These are phyloP conservation scores for Physella acuta DNA, from an alignment of 1,140 invertebrate species.

Conservation along the genomic window DNA sequence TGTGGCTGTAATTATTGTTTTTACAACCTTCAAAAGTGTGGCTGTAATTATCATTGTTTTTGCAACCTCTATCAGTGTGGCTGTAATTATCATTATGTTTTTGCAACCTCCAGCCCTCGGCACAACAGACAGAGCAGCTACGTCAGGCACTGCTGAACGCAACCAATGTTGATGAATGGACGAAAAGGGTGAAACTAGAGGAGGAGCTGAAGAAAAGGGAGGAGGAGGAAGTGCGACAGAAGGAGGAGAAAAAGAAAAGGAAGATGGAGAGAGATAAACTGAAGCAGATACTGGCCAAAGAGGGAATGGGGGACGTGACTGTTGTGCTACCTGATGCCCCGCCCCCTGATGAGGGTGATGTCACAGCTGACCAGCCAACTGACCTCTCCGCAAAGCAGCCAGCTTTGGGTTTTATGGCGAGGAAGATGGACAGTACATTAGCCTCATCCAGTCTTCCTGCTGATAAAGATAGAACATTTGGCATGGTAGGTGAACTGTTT, in stretches of 20 bases:
- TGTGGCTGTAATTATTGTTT: no score
- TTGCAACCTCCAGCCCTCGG: not conserved
- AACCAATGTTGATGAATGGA: not conserved
- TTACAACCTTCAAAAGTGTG: no score
- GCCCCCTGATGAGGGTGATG: constrained; percentile 1
- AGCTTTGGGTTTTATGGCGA: constrained; percentile 16
- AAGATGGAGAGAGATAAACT: constrained; percentile 10
- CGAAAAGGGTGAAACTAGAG: constrained; percentile 1
- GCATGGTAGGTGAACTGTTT: no score
- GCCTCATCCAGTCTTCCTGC: no score
- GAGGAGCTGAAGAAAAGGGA: constrained; percentile 16
- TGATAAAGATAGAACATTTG: no score
- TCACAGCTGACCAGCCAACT: constrained; percentile 18
- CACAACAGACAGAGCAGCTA: not conserved
- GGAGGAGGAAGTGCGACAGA: not conserved
- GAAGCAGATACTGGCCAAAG: constrained; percentile 22
- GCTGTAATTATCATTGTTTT: no score
- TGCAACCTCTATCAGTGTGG: no score
- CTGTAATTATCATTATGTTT: no score
- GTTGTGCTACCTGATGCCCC: constrained; percentile 24
- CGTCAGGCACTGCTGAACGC: not conserved
- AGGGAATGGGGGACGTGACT: constrained; percentile 25
- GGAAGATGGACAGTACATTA: not conserved
- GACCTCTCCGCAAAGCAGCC: constrained; percentile 18
- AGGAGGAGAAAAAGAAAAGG: constrained; percentile 1